Percentiles rank a stretch among this genome's conserved stretches.
phyloP scores from a whole-genome alignment of 2,113 vertebrate species.

The Cygnus atratus region DNA sequence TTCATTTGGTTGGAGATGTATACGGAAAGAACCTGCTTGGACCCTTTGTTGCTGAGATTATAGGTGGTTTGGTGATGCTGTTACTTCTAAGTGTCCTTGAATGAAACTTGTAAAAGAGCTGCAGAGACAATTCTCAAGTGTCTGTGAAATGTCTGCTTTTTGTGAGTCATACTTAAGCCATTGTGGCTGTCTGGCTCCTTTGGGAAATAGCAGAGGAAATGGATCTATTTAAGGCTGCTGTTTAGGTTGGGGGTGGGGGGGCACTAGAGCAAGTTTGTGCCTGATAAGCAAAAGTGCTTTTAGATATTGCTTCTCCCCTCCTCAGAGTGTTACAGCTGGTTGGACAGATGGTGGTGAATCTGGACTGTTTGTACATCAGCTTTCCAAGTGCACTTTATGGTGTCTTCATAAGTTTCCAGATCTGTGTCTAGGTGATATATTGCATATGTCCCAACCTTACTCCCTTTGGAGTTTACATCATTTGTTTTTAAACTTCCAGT shows the following conservation, averaged over 20 bases:
- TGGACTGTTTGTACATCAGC: slow-evolving; percentile 17
- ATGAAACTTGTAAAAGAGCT: slow-evolving; percentile 6
- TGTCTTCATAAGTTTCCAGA: slow-evolving; percentile 64
- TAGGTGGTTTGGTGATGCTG: background rate
- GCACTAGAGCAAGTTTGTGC: background rate
- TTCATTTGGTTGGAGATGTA: background rate
- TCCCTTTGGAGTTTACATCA: slow-evolving; percentile 76
- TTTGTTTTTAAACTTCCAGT: slow-evolving; percentile 76
- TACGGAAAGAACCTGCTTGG: background rate
- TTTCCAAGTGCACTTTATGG: slow-evolving; percentile 67
- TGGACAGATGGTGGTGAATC: slow-evolving; percentile 30
- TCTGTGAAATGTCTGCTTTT: background rate
- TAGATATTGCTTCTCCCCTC: background rate
- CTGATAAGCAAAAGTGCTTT: background rate
- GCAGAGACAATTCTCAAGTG: background rate
- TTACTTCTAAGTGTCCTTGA: slow-evolving; percentile 51
- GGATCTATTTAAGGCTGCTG: background rate
- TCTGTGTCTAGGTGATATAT: slow-evolving; percentile 54
- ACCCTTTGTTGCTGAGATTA: background rate
- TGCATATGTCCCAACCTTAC: slow-evolving; percentile 52
- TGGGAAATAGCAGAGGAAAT: background rate
- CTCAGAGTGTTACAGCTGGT: slow-evolving; percentile 25
- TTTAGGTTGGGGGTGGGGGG: background rate
- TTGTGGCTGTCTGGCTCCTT: background rate
- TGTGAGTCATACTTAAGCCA: background rate